Evolutionary conservation across 2,797 vertebrate genomes (phyloP), one percentile per base, ranked within the genome.

Genomic region (Arctocebus calabarensis): DNA sequence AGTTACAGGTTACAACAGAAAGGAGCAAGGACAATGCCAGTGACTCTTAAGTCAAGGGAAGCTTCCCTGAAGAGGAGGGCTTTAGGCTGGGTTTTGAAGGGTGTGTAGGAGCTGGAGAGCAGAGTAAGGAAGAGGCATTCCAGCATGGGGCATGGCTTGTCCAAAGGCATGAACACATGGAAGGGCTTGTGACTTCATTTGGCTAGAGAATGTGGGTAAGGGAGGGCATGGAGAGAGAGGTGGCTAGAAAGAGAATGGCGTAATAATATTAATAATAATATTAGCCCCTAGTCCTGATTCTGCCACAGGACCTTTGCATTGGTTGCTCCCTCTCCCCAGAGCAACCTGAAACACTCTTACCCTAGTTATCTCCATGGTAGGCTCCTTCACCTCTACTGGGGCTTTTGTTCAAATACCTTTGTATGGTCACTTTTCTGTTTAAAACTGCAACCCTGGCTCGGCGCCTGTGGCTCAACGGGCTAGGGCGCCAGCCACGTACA

Each of bases 31-130:
- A 27, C 25, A 29, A 40, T 2, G 57, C 25, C n/a, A 12, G 55
- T 0, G 3, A 68, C 17, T 78, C 11, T 13, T 14, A 59, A 45
- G 22, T 94, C 88, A 70, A 40, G 77, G 71, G 64, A 32, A 2
- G 61, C 78, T 64, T 96, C 82, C 29, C 61, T 3, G 75, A 62
- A 71, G 93, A 94, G 88, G 61, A 64, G 43, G 48, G 14, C 78
- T 95, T 70, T 29, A 8, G 59, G n/a, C 37, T 84, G 84, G 40
- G 8, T 43, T 93, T 71, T 59, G 77, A 84, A 52, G 77, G 71
- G 3, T 66, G 66, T 57, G 22, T 45, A 62, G 55, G 29, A 64
- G 17, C 27, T 66, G 43, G 23, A 88, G 32, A 73, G 37, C 29
- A 22, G 2, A 43, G 43, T 59, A 59, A 9, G 40, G 17, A 55